Base-by-base conservation (phyloP, 2,113 vertebrate genomes). In the Anoplopoma fimbria region DNA sequence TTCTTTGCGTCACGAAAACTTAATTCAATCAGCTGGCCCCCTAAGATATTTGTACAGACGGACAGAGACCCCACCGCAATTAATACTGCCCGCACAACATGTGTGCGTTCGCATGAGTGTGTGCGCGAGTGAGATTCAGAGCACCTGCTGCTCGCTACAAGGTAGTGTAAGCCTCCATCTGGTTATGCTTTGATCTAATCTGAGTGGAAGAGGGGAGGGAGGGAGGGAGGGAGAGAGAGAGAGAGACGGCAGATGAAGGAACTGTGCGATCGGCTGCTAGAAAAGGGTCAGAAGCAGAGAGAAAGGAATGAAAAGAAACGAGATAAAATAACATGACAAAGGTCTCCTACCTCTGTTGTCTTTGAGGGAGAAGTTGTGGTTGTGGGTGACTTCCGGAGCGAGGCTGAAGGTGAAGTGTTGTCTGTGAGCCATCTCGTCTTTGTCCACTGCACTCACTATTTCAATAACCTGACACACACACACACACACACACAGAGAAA, bases 351-450 rank as follows among this genome's bases (percentile, higher is more conserved):
- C 97, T 97, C 96, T 94, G 94, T 98, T 98, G 93, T 99, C 97
- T 95, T 95, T 95, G 75, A 99, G 94, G n/a, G 97, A 97, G 94
- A 99, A 99, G 92, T 99, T 99, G 82, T 97, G 95, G 93, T 99
- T 99, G 88, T 98, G 96, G 75, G 95, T 94, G 75, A 97, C 97
- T 92, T 97, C 97, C 9, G 96, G 96, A 57, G 97, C 95, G 0
- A 99, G 96, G 84, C 94, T 97, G 96, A 97, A 99, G 65, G 96
- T 96, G 91, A 99, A 98, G 93, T 96, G 95, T 79, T 97, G 97
- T 80, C 97, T 95, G 75, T 97, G 97, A 84, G 95, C 95, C 19
- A 97, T 96, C 87, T 98, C 97, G 38, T 99, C 98, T 93, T 98
- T 99, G 94, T 99, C 98, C 90, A 97, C 96, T 1, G 97, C 97